Base-by-base conservation (phyloP, 2,113 vertebrate species). In the Vimba vimba region DNA sequence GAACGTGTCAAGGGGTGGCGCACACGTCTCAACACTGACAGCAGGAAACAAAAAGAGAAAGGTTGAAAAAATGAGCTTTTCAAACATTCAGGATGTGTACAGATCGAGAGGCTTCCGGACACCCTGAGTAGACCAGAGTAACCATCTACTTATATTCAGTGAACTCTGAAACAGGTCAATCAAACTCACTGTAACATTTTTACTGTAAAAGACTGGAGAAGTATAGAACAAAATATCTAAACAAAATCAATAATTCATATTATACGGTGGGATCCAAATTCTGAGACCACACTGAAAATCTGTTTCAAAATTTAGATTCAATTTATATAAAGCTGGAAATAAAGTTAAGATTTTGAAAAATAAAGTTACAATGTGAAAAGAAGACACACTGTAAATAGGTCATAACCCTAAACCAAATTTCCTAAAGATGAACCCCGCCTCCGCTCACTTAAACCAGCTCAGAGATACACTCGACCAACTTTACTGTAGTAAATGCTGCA, bases 61-160 rank as follows among this genome's bases (percentile, higher is more conserved):
- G 21, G 60, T 39, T 25, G 6, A 45, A 78, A 85, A 57, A 55
- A 79, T 55, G 5, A 23, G 39, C 83, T 30, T 59, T 62, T 23
- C 25, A 15, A 71, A 68, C n/a, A 79, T 79, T 25, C 25, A 43
- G 55, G 55, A 84, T 62, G 55, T 62, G 15, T 50, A 62, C n/a
- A 9, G 7, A 60, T 62, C 23, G 2, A 30, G 73, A 66, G 57
- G 55, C 13, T 75, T 77, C 25, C 50, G 19, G 45, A 45, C 6
- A 21, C 30, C 13, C 75, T 21, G 47, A 25, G 33, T 55, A 55
- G 47, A 52, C 21, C 36, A 57, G 13, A n/a, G 33, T 39, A 33
- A 50, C 55, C 1, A 0, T 33, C n/a, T 27, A 17, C 33, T 36
- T 69, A 36, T 36, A 21, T 69, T 39, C 33, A 69, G 17, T 39